phyloP scores from a whole-genome alignment of 2,113 vertebrate species.

The Corynorhinus townsendii region DNA sequence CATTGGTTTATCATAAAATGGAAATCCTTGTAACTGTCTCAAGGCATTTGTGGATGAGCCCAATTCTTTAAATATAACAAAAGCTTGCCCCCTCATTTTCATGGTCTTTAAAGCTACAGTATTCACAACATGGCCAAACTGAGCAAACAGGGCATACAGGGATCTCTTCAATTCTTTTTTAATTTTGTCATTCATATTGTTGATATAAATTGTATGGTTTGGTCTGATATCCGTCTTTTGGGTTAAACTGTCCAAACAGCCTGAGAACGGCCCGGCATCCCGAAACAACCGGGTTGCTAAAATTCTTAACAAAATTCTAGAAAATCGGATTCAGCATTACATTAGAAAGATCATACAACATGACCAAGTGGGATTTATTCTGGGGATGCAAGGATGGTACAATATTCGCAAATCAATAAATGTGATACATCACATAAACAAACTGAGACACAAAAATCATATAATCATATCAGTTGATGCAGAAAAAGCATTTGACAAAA shows the following conservation, averaged over 20 bases:
- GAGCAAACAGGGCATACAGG: slow-evolving; percentile 94
- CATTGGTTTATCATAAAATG: slow-evolving; percentile 98
- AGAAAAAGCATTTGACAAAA: no score
- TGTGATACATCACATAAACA: no score
- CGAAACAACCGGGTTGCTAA: no score
- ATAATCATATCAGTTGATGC: no score
- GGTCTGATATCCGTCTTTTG: slow-evolving; percentile 93
- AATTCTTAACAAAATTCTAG: no score
- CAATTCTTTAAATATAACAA: slow-evolving; percentile 96
- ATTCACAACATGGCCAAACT: slow-evolving; percentile 94
- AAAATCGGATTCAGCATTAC: no score
- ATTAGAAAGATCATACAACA: no score
- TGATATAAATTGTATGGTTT: slow-evolving; percentile 98
- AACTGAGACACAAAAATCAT: no score
- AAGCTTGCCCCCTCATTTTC: slow-evolving; percentile 97
- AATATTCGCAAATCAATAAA: no score
- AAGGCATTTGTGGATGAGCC: slow-evolving; percentile 93
- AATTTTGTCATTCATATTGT: slow-evolving; percentile 96
- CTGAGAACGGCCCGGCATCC: not conserved
- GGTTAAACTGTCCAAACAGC: not conserved
- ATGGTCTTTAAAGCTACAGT: slow-evolving; percentile 95
- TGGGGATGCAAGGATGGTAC: no score
- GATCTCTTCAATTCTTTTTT: slow-evolving; percentile 97
- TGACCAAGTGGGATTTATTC: no score
- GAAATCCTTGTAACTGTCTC: slow-evolving; percentile 95